Conservation (phyloP, 2,113 vertebrate species). For the Calidris pygmaea region DNA sequence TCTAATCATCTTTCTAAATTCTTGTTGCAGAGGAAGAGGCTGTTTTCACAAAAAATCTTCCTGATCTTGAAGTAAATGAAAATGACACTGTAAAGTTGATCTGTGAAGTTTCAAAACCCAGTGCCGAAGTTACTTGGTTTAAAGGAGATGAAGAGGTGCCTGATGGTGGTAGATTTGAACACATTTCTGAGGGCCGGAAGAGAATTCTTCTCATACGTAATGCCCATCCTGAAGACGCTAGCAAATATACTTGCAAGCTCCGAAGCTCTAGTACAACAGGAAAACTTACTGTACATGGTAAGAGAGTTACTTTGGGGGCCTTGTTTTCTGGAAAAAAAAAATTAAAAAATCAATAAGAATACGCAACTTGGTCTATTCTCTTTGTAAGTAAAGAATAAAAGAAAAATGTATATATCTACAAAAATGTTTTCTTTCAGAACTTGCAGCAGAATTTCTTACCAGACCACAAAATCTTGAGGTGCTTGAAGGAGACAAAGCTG, state of each 20-base stretch:
- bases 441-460: constrained; percentile 94
- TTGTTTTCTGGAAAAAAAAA: not conserved
- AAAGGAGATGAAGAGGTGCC: constrained; percentile 90
- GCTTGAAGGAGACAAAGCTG: constrained; percentile 92
- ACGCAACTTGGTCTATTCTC: not conserved
- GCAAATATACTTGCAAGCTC: constrained; percentile 88
- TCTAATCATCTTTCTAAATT: not conserved
- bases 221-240: constrained; percentile 85
- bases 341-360: not conserved
- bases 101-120: constrained; percentile 94
- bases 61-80: constrained; percentile 91
- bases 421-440: constrained; percentile 77
- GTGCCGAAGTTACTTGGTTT: constrained; percentile 90
- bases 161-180: constrained; percentile 92
- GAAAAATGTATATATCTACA: not conserved
- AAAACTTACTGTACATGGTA: constrained; percentile 89
- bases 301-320: not conserved
- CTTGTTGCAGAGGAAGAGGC: constrained; percentile 90
- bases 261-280: constrained; percentile 82
- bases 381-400: not conserved
- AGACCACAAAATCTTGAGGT: constrained; percentile 90
- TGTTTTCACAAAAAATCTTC: constrained; percentile 94
- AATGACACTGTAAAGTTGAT: constrained; percentile 91
- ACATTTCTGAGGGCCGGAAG: constrained; percentile 86
- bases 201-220: constrained; percentile 90